Percentiles rank a stretch among this genome's conserved stretches.
Conservation (phyloP, 2,797 vertebrate species). For the Danio tinwini region DNA sequence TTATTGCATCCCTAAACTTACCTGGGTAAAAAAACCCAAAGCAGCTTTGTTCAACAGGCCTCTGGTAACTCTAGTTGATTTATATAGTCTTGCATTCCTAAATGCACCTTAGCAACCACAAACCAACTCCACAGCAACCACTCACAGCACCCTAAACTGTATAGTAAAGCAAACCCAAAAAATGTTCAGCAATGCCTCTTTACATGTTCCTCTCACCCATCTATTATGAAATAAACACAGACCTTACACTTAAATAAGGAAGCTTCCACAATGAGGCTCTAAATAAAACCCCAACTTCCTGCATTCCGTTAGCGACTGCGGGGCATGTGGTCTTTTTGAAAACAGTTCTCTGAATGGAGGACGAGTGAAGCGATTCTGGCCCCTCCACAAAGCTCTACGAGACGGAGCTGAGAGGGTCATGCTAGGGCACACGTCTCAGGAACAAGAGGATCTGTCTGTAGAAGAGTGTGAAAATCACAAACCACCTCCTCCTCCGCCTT, state of each 20-base stretch:
- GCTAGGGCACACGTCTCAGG: slow-evolving; percentile 60
- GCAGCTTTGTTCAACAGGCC: too few relatives aligned
- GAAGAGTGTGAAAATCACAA: slow-evolving; percentile 71
- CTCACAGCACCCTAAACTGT: neutral
- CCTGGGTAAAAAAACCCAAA: too few relatives aligned
- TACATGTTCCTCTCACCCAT: slow-evolving; percentile 13
- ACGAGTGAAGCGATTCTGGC: slow-evolving; percentile 36
- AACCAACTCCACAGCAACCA: slow-evolving; percentile 25
- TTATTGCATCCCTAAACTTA: too few relatives aligned
- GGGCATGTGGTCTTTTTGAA: slow-evolving; percentile 34
- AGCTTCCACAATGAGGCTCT: slow-evolving; percentile 32
- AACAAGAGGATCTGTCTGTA: slow-evolving; percentile 67
- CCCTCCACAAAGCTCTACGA: slow-evolving; percentile 18
- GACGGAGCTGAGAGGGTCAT: slow-evolving; percentile 54
- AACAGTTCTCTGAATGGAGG: slow-evolving; percentile 25
- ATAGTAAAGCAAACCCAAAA: neutral
- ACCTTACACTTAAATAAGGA: slow-evolving; percentile 33
- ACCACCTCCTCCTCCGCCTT: slow-evolving; percentile 66
- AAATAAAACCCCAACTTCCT: slow-evolving; percentile 48
- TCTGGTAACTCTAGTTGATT: too few relatives aligned
- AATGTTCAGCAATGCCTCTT: neutral
- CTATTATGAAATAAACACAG: slow-evolving; percentile 13
- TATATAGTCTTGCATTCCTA: neutral
- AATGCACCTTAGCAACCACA: slow-evolving; percentile 6
- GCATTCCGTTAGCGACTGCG: slow-evolving; percentile 36